Percentiles rank a stretch among this genome's conserved stretches.
Conservation (phyloP, 1,140 invertebrate species). For the Harpegnathos saltator region DNA sequence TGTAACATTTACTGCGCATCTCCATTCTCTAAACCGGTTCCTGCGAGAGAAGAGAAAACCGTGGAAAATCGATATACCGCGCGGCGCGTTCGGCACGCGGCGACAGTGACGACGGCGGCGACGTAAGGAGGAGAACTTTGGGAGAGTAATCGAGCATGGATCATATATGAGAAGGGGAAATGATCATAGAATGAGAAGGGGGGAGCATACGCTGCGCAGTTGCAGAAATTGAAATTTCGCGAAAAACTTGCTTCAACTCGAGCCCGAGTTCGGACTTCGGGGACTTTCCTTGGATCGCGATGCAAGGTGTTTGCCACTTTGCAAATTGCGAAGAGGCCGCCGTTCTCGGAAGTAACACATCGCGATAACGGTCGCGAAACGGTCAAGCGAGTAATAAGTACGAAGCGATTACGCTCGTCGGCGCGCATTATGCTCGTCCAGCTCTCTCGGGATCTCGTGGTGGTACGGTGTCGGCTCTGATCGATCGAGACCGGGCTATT, state of each 20-base stretch:
- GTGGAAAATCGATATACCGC: conserved; percentile 45
- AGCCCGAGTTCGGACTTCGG: too few species aligned
- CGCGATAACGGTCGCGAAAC: conserved; percentile 14
- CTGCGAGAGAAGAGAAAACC: conserved; percentile 12
- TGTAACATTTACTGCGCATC: conserved; percentile 45
- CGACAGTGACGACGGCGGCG: too few species aligned
- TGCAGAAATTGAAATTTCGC: conserved; percentile 38
- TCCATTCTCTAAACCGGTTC: conserved; percentile 49
- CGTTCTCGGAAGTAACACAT: too few species aligned
- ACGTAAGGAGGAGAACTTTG: conserved; percentile 40
- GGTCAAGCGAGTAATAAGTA: conserved; percentile 72
- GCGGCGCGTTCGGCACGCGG: conserved; percentile 22
- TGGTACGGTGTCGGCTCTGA: conserved; percentile 66
- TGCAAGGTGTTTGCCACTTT: too few species aligned
- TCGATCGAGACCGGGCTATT: conserved; percentile 77
- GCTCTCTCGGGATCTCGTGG: conserved; percentile 47
- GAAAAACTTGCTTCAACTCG: conserved; percentile 28
- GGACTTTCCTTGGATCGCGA: too few species aligned
- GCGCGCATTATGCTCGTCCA: conserved; percentile 67
- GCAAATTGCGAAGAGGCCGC: too few species aligned
- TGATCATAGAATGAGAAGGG: too few species aligned
- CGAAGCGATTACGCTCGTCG: conserved; percentile 78
- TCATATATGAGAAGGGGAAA: too few species aligned
- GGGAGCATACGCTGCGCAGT: too few species aligned
- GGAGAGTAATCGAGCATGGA: conserved; percentile 48